phyloP scores from a whole-genome alignment of 2,113 vertebrate species.

The Nerophis ophidion region DNA sequence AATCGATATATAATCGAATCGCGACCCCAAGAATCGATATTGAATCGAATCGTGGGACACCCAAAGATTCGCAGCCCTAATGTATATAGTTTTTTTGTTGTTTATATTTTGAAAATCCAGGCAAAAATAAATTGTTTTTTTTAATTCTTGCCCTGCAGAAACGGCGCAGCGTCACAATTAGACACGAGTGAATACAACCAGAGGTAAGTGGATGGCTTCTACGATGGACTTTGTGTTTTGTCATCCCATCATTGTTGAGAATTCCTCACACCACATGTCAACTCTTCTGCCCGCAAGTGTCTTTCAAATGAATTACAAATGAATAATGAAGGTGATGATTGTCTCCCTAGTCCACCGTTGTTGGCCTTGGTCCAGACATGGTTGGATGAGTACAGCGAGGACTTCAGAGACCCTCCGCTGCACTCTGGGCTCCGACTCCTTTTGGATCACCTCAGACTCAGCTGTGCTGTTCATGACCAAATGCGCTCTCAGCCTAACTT shows the following conservation, averaged over 20 bases:
- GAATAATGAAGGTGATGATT: constrained; percentile 4
- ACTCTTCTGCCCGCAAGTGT: too few species aligned
- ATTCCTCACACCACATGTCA: not conserved
- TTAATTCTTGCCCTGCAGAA: constrained; percentile 36
- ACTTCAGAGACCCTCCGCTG: constrained; percentile 77
- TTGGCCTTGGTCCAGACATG: constrained; percentile 72
- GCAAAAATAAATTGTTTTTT: too few species aligned
- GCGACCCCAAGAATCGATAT: too few species aligned
- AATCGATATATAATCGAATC: too few species aligned
- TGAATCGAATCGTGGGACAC: too few species aligned
- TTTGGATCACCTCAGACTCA: constrained; percentile 62
- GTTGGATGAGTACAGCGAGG: constrained; percentile 79
- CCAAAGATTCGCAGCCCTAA: too few species aligned
- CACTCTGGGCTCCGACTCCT: constrained; percentile 57
- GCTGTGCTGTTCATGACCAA: constrained; percentile 43
- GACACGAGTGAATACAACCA: constrained; percentile 45
- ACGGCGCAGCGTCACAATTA: constrained; percentile 42
- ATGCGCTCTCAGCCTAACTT: constrained; percentile 53
- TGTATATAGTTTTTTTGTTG: too few species aligned
- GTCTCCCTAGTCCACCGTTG: constrained; percentile 58
- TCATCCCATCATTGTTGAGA: not conserved
- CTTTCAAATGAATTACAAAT: too few species aligned
- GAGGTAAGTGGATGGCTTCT: constrained; percentile 48
- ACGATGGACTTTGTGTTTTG: not conserved
- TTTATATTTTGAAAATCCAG: too few species aligned